A percentile compares a stretch with the other conserved stretches of the same genome.
Conservation (phyloP, 2,888 invertebrate genomes). For the Thumatha senex region DNA sequence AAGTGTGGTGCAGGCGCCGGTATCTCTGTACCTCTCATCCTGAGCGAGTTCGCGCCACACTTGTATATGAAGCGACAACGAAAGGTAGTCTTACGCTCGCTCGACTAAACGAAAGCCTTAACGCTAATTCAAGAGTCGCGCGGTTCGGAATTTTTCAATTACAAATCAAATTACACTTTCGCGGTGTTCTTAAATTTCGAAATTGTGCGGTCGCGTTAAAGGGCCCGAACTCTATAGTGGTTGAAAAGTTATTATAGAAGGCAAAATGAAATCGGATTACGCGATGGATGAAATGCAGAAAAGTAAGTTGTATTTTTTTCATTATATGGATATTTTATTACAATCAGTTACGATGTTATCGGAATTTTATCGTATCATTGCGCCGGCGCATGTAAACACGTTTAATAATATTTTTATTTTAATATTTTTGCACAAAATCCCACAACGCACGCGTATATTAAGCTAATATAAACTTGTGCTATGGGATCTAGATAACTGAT, state of each 20-base stretch:
- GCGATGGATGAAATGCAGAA: conserved; percentile 81
- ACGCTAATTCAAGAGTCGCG: conserved; percentile 16
- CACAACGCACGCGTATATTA: too few relatives aligned
- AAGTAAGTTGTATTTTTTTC: conserved; percentile 60
- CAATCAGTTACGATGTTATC: not conserved
- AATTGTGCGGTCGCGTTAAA: conserved; percentile 59
- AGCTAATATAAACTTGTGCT: too few relatives aligned
- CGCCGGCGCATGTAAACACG: conserved; percentile 7
- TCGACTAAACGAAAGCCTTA: conserved; percentile 28
- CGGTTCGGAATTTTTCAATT: conserved; percentile 64
- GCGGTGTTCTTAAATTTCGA: conserved; percentile 54
- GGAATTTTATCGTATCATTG: not conserved
- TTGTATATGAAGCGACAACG: conserved; percentile 63
- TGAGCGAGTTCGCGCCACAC: conserved; percentile 55
- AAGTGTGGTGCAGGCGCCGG: conserved; percentile 58
- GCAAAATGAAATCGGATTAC: conserved; percentile 81
- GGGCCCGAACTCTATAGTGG: conserved; percentile 47
- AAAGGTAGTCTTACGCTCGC: conserved; percentile 60
- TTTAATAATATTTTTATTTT: too few relatives aligned
- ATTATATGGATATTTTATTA: not conserved
- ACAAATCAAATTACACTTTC: conserved; percentile 62
- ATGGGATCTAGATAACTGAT: too few relatives aligned
- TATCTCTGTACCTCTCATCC: conserved; percentile 56
- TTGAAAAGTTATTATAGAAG: conserved; percentile 61
- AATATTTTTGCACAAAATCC: too few relatives aligned